phyloP scores from a whole-genome alignment of 1,140 invertebrate genomes.

The Oncopodura yosiiana region DNA sequence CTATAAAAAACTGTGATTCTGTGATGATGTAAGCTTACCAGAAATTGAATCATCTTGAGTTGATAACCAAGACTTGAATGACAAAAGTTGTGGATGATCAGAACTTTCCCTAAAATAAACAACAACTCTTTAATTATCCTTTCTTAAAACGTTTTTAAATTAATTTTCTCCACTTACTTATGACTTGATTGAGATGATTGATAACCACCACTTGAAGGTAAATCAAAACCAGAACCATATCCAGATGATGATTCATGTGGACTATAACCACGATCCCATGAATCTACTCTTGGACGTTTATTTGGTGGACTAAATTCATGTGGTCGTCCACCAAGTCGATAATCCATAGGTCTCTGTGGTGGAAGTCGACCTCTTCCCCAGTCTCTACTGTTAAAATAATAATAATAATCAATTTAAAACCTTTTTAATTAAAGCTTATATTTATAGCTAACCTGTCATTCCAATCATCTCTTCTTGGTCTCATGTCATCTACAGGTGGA shows the following conservation, averaged over 20 bases:
- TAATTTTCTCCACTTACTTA: not conserved
- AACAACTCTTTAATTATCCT: not conserved
- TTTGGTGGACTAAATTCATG: slow-evolving; percentile 36
- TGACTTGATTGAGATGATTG: slow-evolving; percentile 6
- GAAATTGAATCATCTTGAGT: slow-evolving; percentile 95
- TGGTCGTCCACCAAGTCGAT: slow-evolving; percentile 28
- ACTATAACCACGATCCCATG: slow-evolving; percentile 27
- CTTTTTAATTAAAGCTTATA: not conserved
- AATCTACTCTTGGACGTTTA: slow-evolving; percentile 29
- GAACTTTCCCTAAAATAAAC: slow-evolving; percentile 37
- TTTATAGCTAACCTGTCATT: slow-evolving; percentile 14
- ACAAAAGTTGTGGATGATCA: slow-evolving; percentile 83
- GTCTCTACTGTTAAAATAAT: not conserved
- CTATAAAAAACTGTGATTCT: no score
- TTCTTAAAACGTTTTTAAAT: not conserved
- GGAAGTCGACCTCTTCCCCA: slow-evolving; percentile 17
- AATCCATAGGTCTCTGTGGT: slow-evolving; percentile 26
- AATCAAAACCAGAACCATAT: slow-evolving; percentile 25
- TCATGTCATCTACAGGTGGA: slow-evolving; percentile 30
- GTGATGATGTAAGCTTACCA: no score
- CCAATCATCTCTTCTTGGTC: slow-evolving; percentile 32
- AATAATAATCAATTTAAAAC: not conserved
- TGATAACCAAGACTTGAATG: slow-evolving; percentile 91
- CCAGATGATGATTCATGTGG: slow-evolving; percentile 21
- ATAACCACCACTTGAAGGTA: slow-evolving; percentile 8